These are phyloP conservation scores for Anguilla pacifica DNA, from an alignment of 2,797 vertebrate species.

Conservation along the genomic window DNA sequence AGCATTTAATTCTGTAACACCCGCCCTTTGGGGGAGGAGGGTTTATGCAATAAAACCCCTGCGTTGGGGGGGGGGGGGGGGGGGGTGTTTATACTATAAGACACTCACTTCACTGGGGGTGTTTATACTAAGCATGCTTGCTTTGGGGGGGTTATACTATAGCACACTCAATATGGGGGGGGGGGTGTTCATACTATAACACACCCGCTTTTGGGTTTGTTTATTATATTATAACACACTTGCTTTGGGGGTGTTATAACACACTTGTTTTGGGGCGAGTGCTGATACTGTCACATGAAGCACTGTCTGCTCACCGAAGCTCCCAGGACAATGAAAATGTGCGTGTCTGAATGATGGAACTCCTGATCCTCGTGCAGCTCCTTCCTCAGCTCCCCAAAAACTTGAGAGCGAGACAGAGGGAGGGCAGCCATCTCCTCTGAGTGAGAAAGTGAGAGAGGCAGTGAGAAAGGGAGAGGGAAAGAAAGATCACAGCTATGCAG, in stretches of 20 bases:
- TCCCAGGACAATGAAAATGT: slow-evolving; percentile 90
- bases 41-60: too few species aligned
- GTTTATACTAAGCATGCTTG: too few species aligned
- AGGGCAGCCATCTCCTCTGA: slow-evolving; percentile 74
- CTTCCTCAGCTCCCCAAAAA: slow-evolving; percentile 86
- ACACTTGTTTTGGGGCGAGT: not conserved
- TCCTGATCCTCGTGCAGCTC: slow-evolving; percentile 79
- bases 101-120: too few species aligned
- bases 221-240: not conserved
- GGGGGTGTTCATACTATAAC: not conserved
- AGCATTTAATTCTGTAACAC: too few species aligned
- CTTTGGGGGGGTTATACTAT: too few species aligned
- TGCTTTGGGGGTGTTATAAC: too few species aligned
- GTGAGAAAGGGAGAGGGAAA: not conserved
- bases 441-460: not conserved
- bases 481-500: not conserved
- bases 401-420: slow-evolving; percentile 82
- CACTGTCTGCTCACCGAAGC: slow-evolving; percentile 79
- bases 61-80: too few species aligned
- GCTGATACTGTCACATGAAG: not conserved
- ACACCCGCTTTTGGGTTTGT: too few species aligned
- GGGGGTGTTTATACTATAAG: too few species aligned
- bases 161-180: too few species aligned
- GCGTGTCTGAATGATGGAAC: slow-evolving; percentile 80
- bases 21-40: too few species aligned